Evolutionary conservation across 2,113 vertebrate species (phyloP).

Genomic region (Melanotaenia duboulayi): DNA sequence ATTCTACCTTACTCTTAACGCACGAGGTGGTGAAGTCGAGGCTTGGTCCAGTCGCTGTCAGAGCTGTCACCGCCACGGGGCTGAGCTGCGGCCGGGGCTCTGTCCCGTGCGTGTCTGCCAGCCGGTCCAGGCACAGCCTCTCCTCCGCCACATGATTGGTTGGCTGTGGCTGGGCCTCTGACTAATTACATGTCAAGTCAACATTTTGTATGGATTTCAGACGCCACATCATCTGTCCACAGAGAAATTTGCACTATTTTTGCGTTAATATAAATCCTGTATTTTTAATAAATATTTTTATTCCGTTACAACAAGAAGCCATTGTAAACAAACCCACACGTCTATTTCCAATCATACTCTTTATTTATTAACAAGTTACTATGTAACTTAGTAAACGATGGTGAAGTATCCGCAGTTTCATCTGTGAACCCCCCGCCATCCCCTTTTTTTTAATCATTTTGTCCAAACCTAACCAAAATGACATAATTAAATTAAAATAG

Average conservation of each 20-base stretch:
- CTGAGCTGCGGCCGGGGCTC: slow-evolving; percentile 46
- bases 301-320: background rate
- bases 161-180: slow-evolving; percentile 16
- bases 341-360: background rate
- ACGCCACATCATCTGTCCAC: background rate
- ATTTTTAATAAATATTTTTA: background rate
- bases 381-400: too few relatives aligned
- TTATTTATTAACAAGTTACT: too few relatives aligned
- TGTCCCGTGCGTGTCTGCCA: slow-evolving; percentile 36
- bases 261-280: background rate
- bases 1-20: slow-evolving; percentile 54
- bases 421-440: too few relatives aligned
- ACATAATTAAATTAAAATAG: too few relatives aligned
- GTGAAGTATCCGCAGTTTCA: too few relatives aligned
- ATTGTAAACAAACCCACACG: background rate
- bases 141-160: slow-evolving; percentile 75
- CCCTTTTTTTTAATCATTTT: too few relatives aligned
- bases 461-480: too few relatives aligned
- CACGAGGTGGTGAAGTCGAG: slow-evolving; percentile 20
- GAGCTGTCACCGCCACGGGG: slow-evolving; percentile 44
- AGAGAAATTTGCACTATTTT: background rate
- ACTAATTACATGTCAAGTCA: slow-evolving; percentile 46
- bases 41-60: slow-evolving; percentile 28
- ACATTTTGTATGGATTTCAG: slow-evolving; percentile 21
- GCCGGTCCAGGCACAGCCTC: slow-evolving; percentile 59